Conservation (phyloP, 2,888 invertebrate genomes). For the Acanthoscelides obtectus region DNA sequence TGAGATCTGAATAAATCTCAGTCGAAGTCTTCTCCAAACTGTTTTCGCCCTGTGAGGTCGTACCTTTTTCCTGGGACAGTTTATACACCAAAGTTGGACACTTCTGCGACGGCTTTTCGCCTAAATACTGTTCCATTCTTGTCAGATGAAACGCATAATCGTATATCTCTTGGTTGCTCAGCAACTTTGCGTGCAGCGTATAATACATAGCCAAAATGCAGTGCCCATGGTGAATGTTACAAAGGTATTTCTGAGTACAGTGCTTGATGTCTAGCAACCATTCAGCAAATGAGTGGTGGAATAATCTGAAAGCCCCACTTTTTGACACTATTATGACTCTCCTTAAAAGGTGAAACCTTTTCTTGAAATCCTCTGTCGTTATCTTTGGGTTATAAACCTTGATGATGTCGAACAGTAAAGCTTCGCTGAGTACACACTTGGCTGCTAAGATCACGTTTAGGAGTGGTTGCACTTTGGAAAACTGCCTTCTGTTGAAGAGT, state of each 20-base stretch:
- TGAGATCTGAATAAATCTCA: conserved; percentile 44
- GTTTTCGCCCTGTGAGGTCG: conserved; percentile 27
- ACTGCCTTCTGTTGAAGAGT: conserved; percentile 83
- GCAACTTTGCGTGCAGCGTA: conserved; percentile 62
- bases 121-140: conserved; percentile 60
- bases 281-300: conserved; percentile 92
- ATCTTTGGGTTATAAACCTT: conserved; percentile 75
- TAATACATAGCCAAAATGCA: conserved; percentile 83
- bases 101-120: conserved; percentile 47
- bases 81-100: conserved; percentile 39
- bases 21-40: conserved; percentile 42
- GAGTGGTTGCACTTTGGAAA: conserved; percentile 79
- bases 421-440: conserved; percentile 76
- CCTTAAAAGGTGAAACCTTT: conserved; percentile 69
- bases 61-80: conserved; percentile 36
- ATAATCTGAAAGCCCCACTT: conserved; percentile 64
- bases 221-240: conserved; percentile 82
- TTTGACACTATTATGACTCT: conserved; percentile 56
- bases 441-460: conserved; percentile 85
- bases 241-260: conserved; percentile 91
- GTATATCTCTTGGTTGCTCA: conserved; percentile 71
- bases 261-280: conserved; percentile 98
- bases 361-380: conserved; percentile 74
- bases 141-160: conserved; percentile 69
- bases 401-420: conserved; percentile 76